phyloP scores from a whole-genome alignment of 2,797 vertebrate genomes.

The Spinus olivaceus region DNA sequence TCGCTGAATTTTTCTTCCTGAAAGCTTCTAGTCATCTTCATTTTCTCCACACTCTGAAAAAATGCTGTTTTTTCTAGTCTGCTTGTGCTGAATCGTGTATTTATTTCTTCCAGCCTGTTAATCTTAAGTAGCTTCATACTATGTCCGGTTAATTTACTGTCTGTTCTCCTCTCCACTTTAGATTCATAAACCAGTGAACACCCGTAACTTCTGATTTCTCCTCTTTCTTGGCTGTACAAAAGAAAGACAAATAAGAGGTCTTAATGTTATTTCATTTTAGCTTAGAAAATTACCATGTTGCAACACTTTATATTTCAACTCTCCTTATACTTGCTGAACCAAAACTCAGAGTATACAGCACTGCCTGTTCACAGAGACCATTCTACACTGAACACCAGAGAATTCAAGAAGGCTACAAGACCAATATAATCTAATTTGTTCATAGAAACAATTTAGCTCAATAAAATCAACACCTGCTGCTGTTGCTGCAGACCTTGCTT shows the following conservation, averaged over 20 bases:
- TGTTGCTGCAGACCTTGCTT: not conserved
- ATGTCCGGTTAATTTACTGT: conserved; percentile 63
- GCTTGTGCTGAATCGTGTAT: conserved; percentile 72
- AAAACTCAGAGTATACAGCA: not conserved
- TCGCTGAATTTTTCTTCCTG: conserved; percentile 82
- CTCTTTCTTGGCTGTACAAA: conserved; percentile 66
- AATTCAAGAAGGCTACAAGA: not conserved
- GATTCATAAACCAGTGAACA: conserved; percentile 61
- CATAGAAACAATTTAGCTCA: not conserved
- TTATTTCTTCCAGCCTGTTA: conserved; percentile 81
- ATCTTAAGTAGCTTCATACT: conserved; percentile 78
- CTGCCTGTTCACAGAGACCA: not conserved
- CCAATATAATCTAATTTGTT: not conserved
- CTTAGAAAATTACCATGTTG: not conserved
- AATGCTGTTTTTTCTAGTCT: conserved; percentile 78
- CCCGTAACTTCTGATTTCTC: conserved; percentile 30
- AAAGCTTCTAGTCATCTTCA: conserved; percentile 84
- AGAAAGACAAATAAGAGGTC: conserved; percentile 6
- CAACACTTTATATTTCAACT: not conserved
- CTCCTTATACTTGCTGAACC: not conserved
- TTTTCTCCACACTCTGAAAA: conserved; percentile 83
- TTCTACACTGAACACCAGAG: not conserved
- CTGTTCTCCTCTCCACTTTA: conserved; percentile 58
- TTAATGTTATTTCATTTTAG: not conserved
- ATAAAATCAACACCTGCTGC: not conserved